These are phyloP conservation scores for Netelia melanura DNA, from an alignment of 2,888 invertebrate genomes.

Conservation along the genomic window DNA sequence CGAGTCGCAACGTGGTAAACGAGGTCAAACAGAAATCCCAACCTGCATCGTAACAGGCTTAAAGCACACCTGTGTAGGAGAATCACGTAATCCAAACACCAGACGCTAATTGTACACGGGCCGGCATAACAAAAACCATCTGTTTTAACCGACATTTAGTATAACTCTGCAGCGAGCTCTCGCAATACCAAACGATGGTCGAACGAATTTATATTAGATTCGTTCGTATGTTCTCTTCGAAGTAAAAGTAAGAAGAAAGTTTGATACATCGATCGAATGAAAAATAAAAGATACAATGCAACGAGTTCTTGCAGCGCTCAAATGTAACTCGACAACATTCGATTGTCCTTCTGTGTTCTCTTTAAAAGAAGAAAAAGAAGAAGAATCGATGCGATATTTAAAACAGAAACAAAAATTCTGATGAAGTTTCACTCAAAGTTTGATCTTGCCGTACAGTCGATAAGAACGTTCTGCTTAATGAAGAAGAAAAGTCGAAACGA, in stretches of 20 bases:
- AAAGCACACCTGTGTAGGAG: slow-evolving; percentile 21
- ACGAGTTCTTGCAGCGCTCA: not conserved
- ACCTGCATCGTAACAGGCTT: slow-evolving; percentile 66
- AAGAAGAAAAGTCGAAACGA: not conserved
- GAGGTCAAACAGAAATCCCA: slow-evolving; percentile 67
- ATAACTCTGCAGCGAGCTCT: not conserved
- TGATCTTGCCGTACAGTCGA: not conserved
- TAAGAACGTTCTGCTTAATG: not conserved
- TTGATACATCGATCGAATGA: too few relatives aligned
- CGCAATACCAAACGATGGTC: too few relatives aligned
- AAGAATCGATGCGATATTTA: not conserved
- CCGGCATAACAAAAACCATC: not conserved
- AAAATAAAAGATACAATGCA: too few relatives aligned
- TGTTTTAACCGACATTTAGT: not conserved
- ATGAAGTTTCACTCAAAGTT: not conserved
- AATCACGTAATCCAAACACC: slow-evolving; percentile 61
- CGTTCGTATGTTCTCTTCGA: not conserved
- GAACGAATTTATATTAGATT: not conserved
- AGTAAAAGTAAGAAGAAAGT: too few relatives aligned
- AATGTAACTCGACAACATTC: not conserved
- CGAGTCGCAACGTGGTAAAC: slow-evolving; percentile 48
- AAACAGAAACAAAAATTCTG: not conserved
- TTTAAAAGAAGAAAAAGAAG: not conserved
- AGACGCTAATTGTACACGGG: slow-evolving; percentile 22
- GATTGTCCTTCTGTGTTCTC: not conserved